These are phyloP conservation scores for Gryllus bimaculatus DNA, from an alignment of 1,140 invertebrate species.

Conservation along the genomic window DNA sequence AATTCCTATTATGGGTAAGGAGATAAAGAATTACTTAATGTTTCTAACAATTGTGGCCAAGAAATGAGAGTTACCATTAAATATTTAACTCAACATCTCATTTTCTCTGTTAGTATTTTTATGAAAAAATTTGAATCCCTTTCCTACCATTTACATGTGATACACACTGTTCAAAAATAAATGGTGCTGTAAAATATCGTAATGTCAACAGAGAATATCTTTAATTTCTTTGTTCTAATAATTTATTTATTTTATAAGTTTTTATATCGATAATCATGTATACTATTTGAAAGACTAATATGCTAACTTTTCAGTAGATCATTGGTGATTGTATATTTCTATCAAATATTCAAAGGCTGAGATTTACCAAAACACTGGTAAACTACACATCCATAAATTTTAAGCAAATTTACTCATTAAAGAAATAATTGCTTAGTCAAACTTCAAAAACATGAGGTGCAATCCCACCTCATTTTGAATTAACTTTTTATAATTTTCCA, in stretches of 20 bases:
- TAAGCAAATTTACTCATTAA: not conserved
- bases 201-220: not conserved
- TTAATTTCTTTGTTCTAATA: not conserved
- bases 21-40: too few relatives aligned
- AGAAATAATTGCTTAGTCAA: too few relatives aligned
- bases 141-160: not conserved
- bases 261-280: not conserved
- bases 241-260: too few relatives aligned
- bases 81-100: too few relatives aligned
- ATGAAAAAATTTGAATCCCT: too few relatives aligned
- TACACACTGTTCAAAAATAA: not conserved
- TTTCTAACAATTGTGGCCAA: too few relatives aligned
- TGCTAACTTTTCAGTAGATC: not conserved
- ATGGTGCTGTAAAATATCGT: not conserved
- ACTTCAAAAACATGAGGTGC: too few relatives aligned
- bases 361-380: not conserved
- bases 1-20: too few relatives aligned
- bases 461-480: too few relatives aligned
- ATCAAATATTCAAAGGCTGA: not conserved
- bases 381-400: not conserved
- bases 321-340: not conserved
- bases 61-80: too few relatives aligned
- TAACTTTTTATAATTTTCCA: too few relatives aligned
- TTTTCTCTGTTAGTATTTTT: too few relatives aligned
- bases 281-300: not conserved